phyloP scores from a whole-genome alignment of 2,888 invertebrate species.

The Drosophila niveifrons region DNA sequence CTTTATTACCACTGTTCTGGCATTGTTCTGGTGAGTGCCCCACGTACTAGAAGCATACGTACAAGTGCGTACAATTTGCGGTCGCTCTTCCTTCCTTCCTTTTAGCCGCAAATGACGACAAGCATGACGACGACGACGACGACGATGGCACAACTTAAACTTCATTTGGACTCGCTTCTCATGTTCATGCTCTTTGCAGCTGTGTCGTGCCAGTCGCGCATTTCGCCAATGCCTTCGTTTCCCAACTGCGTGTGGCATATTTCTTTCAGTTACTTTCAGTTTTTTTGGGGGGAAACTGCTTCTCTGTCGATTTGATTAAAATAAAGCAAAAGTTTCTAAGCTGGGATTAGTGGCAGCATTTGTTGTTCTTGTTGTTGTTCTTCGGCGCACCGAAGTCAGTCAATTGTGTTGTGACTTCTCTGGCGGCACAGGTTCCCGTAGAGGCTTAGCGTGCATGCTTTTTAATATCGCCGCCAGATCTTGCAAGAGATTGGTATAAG shows the following conservation, averaged over 20 bases:
- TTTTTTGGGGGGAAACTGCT: background rate
- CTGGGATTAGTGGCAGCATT: conserved; percentile 79
- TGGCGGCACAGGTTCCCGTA: conserved; percentile 13
- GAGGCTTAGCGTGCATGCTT: conserved; percentile 26
- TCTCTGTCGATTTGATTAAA: conserved; percentile 71
- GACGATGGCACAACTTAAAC: conserved; percentile 44
- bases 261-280: background rate
- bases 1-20: conserved; percentile 37
- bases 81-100: conserved; percentile 11
- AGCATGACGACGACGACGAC: conserved; percentile 1
- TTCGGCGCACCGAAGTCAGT: conserved; percentile 46
- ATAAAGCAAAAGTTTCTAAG: conserved; percentile 81
- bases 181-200: conserved; percentile 10
- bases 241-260: conserved; percentile 9
- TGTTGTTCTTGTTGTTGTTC: conserved; percentile 23
- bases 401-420: conserved; percentile 59
- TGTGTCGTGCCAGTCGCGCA: conserved; percentile 55
- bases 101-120: conserved; percentile 8
- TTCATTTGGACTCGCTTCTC: conserved; percentile 40
- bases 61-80: conserved; percentile 64
- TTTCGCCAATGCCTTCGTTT: conserved; percentile 65
- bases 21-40: conserved; percentile 57
- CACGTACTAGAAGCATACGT: conserved; percentile 51
- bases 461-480: conserved; percentile 47
- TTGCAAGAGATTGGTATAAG: conserved; percentile 38